A percentile compares a stretch with the other conserved stretches of the same genome.
Evolutionary conservation across 2,888 invertebrate genomes (phyloP).

Genomic region (Plusia festucae): DNA sequence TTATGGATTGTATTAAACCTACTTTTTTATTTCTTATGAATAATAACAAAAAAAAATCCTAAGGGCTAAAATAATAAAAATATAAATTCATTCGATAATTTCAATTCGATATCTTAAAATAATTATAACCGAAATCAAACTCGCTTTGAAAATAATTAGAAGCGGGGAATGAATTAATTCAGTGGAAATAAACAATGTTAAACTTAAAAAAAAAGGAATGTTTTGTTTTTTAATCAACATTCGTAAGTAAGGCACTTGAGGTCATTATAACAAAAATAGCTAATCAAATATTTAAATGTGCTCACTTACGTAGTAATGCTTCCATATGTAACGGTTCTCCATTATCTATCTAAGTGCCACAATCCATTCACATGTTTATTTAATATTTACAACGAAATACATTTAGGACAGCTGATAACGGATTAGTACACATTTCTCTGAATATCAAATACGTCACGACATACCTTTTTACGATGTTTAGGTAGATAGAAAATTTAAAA

Average conservation of each 20-base stretch:
- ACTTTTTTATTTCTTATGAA: too few species aligned
- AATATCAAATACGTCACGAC: constrained; percentile 6
- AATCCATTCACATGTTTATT: constrained; percentile 10
- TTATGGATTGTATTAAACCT: too few species aligned
- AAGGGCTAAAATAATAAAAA: too few species aligned
- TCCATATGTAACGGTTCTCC: constrained; percentile 6
- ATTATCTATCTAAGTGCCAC: constrained; percentile 8
- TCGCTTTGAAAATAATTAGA: too few species aligned
- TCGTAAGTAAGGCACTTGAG: neutral
- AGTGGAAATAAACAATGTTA: too few species aligned
- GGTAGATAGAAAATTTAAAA: neutral
- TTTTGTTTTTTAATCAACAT: neutral
- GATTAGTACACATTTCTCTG: neutral
- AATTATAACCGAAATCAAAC: too few species aligned
- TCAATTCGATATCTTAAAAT: too few species aligned
- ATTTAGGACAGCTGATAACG: constrained; percentile 7
- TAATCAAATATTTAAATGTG: constrained; percentile 12
- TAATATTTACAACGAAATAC: constrained; percentile 7
- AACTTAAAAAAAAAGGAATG: neutral
- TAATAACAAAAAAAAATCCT: too few species aligned
- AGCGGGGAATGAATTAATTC: too few species aligned
- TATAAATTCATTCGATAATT: too few species aligned
- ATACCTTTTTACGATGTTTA: neutral
- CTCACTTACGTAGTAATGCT: neutral
- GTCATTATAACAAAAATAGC: constrained; percentile 5